Conservation (phyloP, 2,797 vertebrate species). For the Parauchenoglanis ngamensis region DNA sequence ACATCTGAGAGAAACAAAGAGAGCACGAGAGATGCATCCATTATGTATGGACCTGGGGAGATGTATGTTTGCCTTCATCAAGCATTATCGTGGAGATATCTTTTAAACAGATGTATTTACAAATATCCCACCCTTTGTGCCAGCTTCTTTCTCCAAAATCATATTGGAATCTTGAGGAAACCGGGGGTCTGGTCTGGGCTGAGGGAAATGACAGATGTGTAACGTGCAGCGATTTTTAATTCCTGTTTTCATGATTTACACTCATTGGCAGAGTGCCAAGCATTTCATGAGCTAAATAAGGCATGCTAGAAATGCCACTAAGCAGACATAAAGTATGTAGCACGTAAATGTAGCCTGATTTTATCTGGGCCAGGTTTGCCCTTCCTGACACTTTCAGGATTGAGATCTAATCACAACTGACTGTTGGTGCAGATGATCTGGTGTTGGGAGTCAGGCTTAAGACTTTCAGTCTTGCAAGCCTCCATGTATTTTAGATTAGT, state of each 20-base stretch:
- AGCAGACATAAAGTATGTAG: not conserved
- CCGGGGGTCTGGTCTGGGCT: too few relatives aligned
- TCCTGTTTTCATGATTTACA: not conserved
- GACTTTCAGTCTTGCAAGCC: not conserved
- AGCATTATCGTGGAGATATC: slow-evolving; percentile 55
- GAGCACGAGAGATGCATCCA: slow-evolving; percentile 52
- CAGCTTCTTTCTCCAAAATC: not conserved
- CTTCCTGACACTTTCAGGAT: not conserved
- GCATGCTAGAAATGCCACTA: not conserved
- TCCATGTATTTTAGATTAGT: not conserved
- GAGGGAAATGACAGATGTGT: not conserved
- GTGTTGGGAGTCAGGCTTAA: not conserved
- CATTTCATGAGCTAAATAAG: not conserved
- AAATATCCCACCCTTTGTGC: slow-evolving; percentile 52
- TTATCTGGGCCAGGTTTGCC: not conserved
- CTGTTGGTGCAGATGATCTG: not conserved
- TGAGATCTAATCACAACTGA: not conserved
- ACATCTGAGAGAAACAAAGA: slow-evolving; percentile 51
- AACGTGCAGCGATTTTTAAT: not conserved
- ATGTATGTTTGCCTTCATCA: slow-evolving; percentile 65
- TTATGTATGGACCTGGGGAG: slow-evolving; percentile 43
- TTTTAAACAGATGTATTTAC: slow-evolving; percentile 62
- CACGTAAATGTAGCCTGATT: not conserved
- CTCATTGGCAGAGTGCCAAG: not conserved
- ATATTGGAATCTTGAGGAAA: not conserved